Percentiles rank a stretch among this genome's conserved stretches.
These are phyloP conservation scores for Babyrousa celebensis DNA, from an alignment of 2,797 vertebrate species.

Conservation along the genomic window DNA sequence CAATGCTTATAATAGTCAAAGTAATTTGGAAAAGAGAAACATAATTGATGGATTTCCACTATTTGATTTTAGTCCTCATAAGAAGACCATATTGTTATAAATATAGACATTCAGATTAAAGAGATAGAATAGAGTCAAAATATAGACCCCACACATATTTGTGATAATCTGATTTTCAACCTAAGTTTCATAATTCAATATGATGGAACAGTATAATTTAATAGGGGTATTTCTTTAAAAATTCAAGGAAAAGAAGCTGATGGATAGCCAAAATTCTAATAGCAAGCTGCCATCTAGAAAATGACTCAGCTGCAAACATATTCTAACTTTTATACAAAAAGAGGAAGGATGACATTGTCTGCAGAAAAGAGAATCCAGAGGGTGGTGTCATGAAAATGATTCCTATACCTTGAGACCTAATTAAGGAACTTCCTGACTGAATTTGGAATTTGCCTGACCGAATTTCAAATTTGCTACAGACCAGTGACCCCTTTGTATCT, in stretches of 20 bases:
- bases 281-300: background rate
- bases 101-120: background rate
- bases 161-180: background rate
- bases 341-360: background rate
- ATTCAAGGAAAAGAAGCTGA: background rate
- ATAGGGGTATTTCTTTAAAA: background rate
- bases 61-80: background rate
- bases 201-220: background rate
- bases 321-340: background rate
- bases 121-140: background rate
- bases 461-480: background rate
- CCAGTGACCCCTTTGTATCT: background rate
- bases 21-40: background rate
- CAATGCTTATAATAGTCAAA: background rate
- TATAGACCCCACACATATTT: background rate
- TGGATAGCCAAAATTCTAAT: background rate
- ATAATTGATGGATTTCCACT: background rate
- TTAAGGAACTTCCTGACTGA: background rate
- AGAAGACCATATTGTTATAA: background rate
- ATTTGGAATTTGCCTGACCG: background rate
- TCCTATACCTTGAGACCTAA: background rate
- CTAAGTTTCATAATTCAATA: background rate
- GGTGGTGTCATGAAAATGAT: background rate
- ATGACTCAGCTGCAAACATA: fast-evolving
- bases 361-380: background rate